phyloP scores from a whole-genome alignment of 1,140 invertebrate species.

The Drosophila sulfurigaster region DNA sequence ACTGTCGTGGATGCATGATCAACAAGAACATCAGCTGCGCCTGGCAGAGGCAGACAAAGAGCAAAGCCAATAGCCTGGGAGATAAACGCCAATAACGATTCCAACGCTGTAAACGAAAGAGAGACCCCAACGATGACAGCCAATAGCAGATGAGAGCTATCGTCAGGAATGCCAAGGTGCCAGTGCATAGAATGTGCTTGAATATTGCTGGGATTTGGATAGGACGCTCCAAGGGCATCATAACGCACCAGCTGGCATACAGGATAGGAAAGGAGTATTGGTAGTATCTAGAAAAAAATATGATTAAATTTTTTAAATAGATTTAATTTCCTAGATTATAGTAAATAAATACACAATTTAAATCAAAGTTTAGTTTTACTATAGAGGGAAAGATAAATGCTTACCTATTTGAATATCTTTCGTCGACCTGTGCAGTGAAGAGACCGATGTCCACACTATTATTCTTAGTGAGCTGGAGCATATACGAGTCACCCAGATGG shows the following conservation, averaged over 20 bases:
- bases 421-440: not conserved
- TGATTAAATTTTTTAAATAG: too few relatives aligned
- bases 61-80: conserved; percentile 4
- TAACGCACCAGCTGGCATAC: conserved; percentile 46
- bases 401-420: conserved; percentile 8
- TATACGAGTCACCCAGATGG: conserved; percentile 12
- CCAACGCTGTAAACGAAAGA: not conserved
- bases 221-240: conserved; percentile 55
- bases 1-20: conserved; percentile 11
- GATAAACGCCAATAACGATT: not conserved
- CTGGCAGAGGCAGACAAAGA: conserved; percentile 32
- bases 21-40: conserved; percentile 57
- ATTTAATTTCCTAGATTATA: too few relatives aligned
- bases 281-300: not conserved
- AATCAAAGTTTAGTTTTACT: not conserved
- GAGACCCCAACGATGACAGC: not conserved
- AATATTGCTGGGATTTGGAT: conserved; percentile 22
- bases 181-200: conserved; percentile 18
- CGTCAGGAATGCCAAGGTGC: conserved; percentile 14
- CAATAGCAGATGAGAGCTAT: not conserved
- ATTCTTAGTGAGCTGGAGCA: conserved; percentile 50
- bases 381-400: not conserved
- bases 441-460: conserved; percentile 53
- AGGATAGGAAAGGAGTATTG: conserved; percentile 55
- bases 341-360: not conserved